Base-by-base conservation (phyloP, 2,113 vertebrate species). In the Amphilophus citrinellus region DNA sequence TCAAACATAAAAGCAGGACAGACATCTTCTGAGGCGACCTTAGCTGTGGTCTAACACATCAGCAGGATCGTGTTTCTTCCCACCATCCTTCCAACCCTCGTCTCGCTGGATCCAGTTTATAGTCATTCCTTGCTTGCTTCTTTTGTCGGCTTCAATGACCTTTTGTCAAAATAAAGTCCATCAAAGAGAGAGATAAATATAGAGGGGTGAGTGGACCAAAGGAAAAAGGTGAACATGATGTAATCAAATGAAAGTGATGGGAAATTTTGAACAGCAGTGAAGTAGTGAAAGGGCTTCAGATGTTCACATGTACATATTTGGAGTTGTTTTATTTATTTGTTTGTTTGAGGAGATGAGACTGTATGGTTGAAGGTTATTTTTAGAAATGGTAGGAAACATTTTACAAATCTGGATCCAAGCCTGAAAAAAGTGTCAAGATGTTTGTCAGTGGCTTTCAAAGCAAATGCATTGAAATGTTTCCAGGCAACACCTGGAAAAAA, bases 161-260 rank as follows among this genome's bases (percentile, higher is more conserved):
- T 90, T 91, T 91, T 84, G 83, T 87, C 15, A 76, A 88, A 87
- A 84, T 66, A 14, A 80, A 65, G 44, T 58, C 39, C n/a, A 17
- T 71, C 80, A 82, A 73, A 83, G 37, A 13, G 11, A 37, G 24
- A 59, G 27, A 62, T 56, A 68, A 27, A 80, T 5, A 59, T 20
- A 44, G 17, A 27, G 2, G 7, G 4, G 22, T 15, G 57, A 78
- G 24, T 35, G 47, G 61, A 60, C 24, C 7, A 20, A 76, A 68
- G n/a, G 3, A 53, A 42, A 84, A 17, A 59, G 39, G 63, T 27
- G 79, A 85, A 73, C 39, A 77, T 88, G 87, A 89, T 80, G 81
- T 81, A 90, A 92, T 62, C 63, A 80, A 63, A 57, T 83, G 85
- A 79, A 93, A 84, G 61, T 30, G 77, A 83, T 84, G 8, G 5